Base-by-base conservation (phyloP, 2,888 invertebrate species). In the Tiliacea aurago region DNA sequence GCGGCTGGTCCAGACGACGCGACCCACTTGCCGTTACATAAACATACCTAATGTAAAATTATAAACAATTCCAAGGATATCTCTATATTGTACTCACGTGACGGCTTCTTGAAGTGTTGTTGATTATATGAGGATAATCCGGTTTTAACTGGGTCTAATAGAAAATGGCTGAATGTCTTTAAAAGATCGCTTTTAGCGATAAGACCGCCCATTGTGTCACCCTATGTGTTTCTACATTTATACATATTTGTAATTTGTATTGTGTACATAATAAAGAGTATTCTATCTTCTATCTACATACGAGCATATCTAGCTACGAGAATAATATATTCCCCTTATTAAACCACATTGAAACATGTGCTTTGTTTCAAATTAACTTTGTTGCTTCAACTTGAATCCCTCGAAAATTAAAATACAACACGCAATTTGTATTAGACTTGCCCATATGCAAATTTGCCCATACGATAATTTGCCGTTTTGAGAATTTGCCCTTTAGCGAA, bases 1-100 rank as follows among this genome's bases (percentile, higher is more conserved):
- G 76, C 95, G 83, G 76, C 28, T 64, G 69, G 85, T 68, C 90
- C 91, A 95, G 95, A 95, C 95, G 86, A 79, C 76, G 71, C 92
- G 95, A 92, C 95, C 94, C 75, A 94, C 86, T 90, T 92, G 80
- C n/a, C 53, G 49, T 73, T 72, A 77, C 58, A 49, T 87, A 82
- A 78, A 86, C 78, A 83, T 37, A 28, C 28, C 28, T 28, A 5
- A 41, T 64, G 43, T 55, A 37, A 72, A 66, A 64, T 56, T 76
- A 73, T 81, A 79, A 81, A 86, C 74, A 81, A 61, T 61, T 66
- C 53, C 70, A 79, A 81, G 86, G 79, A 84, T 84, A 59, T 72
- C 53, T 73, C 49, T 45, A 37, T 53, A 47, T 11, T 45, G 45
- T 1, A 0, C 15, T 47, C 59, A 64, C 55, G 67, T 65, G 63